Percentiles rank a stretch among this genome's conserved stretches.
Conservation (phyloP, 2,113 vertebrate species). For the Lophochroa leadbeateri region DNA sequence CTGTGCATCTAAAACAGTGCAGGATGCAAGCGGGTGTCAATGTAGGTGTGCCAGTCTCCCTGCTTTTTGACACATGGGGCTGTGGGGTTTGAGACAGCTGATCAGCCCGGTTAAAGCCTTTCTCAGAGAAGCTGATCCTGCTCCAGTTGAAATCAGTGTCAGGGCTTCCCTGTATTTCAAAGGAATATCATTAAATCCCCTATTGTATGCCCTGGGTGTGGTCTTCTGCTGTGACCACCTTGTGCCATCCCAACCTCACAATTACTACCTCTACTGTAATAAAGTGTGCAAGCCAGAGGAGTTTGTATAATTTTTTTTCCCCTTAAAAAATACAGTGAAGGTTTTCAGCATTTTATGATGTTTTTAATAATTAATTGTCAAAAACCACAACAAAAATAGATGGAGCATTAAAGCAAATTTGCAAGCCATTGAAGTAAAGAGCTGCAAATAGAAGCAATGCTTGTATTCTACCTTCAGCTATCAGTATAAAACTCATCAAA, state of each 20-base stretch:
- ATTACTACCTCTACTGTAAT: background rate
- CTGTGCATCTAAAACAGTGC: background rate
- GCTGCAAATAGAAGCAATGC: slow-evolving; percentile 30
- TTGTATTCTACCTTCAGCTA: slow-evolving; percentile 38
- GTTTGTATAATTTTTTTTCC: background rate
- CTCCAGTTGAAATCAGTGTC: background rate
- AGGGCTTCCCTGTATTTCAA: background rate
- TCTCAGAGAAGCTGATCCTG: background rate
- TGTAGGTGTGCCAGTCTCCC: background rate
- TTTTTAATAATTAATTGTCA: slow-evolving; percentile 52
- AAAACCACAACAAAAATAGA: slow-evolving; percentile 15
- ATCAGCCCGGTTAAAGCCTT: background rate
- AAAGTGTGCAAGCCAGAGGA: background rate
- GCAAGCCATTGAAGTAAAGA: slow-evolving; percentile 37
- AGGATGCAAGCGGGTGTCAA: fast-evolving
- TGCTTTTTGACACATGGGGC: fast-evolving
- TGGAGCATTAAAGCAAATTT: slow-evolving; percentile 39
- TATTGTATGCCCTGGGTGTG: background rate
- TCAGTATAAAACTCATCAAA: slow-evolving; percentile 70
- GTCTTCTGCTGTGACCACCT: background rate
- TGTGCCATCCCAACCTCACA: background rate
- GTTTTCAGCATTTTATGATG: background rate
- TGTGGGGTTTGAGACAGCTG: background rate
- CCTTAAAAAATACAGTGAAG: background rate
- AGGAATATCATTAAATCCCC: background rate